Evolutionary conservation across 2,113 vertebrate genomes (phyloP).

Genomic region (Damaliscus lunatus): DNA sequence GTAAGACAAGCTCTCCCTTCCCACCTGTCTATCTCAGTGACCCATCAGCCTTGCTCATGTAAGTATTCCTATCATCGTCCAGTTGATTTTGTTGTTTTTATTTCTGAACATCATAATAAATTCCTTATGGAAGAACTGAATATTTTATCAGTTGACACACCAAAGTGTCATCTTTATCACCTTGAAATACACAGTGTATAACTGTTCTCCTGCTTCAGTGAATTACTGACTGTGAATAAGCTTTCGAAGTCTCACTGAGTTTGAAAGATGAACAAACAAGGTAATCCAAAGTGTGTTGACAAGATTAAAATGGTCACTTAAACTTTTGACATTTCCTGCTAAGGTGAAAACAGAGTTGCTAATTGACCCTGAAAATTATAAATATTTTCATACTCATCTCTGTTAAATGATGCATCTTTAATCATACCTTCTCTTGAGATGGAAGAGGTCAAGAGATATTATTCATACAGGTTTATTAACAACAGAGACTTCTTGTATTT

Average conservation of each 20-base stretch:
- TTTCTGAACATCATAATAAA: background rate
- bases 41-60: background rate
- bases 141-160: background rate
- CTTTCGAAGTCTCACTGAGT: background rate
- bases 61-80: background rate
- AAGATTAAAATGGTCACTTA: constrained; percentile 48
- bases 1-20: background rate
- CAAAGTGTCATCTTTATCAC: background rate
- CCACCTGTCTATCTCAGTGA: background rate
- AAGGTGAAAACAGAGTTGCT: background rate
- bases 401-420: background rate
- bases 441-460: background rate
- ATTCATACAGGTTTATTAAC: background rate
- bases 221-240: constrained; percentile 5
- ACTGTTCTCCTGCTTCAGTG: background rate
- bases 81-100: background rate
- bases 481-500: background rate
- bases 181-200: background rate
- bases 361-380: background rate
- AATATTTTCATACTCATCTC: background rate
- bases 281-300: background rate
- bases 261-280: constrained; percentile 21
- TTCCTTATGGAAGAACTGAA: background rate
- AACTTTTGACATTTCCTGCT: background rate
- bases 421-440: background rate